These are phyloP conservation scores for Eueides isabella DNA, from an alignment of 1,140 invertebrate genomes.

Conservation along the genomic window DNA sequence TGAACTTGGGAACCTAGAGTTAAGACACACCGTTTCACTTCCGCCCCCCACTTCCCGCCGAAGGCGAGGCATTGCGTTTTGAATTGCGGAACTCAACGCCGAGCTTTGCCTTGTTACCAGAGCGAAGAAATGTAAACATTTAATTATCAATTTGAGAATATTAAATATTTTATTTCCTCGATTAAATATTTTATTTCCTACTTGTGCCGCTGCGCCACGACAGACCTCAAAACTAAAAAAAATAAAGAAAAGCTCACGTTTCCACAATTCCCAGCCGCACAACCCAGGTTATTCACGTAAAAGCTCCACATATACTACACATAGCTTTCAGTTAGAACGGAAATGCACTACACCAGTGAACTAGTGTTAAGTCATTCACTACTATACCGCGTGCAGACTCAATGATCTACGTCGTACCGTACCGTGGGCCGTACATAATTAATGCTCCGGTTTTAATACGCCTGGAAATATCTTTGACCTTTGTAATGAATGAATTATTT, in stretches of 20 bases:
- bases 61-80: too few species aligned
- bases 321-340: neutral
- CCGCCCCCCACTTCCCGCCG: too few species aligned
- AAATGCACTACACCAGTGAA: neutral
- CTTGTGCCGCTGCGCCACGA: neutral
- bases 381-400: neutral
- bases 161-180: too few species aligned
- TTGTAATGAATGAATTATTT: constrained; percentile 2
- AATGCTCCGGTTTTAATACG: neutral
- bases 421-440: neutral
- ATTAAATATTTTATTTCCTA: too few species aligned
- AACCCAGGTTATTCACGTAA: neutral
- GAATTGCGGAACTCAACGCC: too few species aligned
- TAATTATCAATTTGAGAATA: too few species aligned
- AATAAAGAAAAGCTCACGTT: neutral
- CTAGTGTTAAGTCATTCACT: neutral
- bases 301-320: neutral
- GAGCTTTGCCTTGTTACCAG: too few species aligned
- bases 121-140: too few species aligned
- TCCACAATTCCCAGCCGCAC: neutral
- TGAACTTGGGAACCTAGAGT: too few species aligned
- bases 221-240: too few species aligned
- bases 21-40: too few species aligned
- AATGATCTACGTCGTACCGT: neutral
- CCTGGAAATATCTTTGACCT: constrained; percentile 8